These are phyloP conservation scores for Apocrypta bakeri DNA, from an alignment of 1,140 invertebrate species.

Conservation along the genomic window DNA sequence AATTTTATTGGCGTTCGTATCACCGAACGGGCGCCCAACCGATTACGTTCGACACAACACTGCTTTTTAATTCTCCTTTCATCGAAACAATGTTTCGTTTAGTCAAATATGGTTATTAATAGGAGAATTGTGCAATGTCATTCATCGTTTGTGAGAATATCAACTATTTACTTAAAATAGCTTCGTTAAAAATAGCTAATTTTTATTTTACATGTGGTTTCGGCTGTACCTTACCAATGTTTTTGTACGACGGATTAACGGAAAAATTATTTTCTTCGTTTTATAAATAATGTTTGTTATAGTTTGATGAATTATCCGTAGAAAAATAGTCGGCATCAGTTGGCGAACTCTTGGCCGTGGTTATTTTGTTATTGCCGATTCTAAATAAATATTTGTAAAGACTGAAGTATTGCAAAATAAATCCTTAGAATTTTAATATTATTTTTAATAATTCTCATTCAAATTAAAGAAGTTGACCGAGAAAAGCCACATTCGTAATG, in stretches of 20 bases:
- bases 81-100: neutral
- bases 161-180: neutral
- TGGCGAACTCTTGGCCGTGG: too few species aligned
- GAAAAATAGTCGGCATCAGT: too few species aligned
- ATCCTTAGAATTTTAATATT: too few species aligned
- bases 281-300: neutral
- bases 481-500: too few species aligned
- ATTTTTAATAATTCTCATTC: too few species aligned
- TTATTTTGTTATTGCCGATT: too few species aligned
- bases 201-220: neutral
- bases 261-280: neutral
- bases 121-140: neutral
- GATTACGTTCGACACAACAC: neutral
- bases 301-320: neutral
- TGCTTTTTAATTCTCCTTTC: neutral
- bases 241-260: neutral
- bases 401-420: too few species aligned
- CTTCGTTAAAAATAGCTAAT: neutral
- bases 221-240: neutral
- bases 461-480: too few species aligned
- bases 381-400: too few species aligned
- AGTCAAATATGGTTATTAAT: neutral
- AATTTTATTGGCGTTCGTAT: conserved; percentile 26
- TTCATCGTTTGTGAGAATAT: neutral
- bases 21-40: neutral